A percentile compares a stretch with the other conserved stretches of the same genome.
Conservation (phyloP, 2,797 vertebrate species). For the Pelochelys cantorii region DNA sequence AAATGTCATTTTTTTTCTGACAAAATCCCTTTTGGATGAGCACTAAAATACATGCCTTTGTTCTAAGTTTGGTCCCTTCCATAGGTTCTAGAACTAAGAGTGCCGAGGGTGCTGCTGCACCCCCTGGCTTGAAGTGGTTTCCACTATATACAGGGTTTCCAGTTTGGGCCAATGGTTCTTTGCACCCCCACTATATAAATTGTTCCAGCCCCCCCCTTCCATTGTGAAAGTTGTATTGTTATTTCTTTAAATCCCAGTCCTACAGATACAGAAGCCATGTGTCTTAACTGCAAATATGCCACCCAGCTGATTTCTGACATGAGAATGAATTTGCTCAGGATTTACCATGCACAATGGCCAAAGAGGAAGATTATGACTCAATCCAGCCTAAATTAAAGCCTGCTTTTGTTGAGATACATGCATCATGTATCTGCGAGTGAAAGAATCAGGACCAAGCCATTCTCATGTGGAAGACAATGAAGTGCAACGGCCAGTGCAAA, state of each 20-base stretch:
- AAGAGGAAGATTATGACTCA: not conserved
- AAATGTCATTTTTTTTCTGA: not conserved
- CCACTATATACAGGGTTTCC: no score
- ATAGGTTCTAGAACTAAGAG: no score
- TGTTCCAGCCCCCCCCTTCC: not conserved
- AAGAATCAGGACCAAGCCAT: not conserved
- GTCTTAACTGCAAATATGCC: not conserved
- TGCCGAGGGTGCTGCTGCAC: no score
- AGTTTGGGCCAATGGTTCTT: no score
- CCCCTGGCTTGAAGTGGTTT: no score
- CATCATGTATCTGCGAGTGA: not conserved
- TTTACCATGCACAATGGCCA: not conserved
- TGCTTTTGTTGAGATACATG: fast-evolving
- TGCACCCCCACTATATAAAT: no score
- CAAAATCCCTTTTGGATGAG: not conserved
- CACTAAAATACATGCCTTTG: not conserved
- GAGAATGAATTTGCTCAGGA: not conserved
- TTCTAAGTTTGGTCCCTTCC: not conserved
- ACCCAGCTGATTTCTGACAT: not conserved
- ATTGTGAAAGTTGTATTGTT: not conserved
- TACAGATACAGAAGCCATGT: not conserved
- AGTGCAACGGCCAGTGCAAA: not conserved
- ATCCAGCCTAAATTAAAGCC: not conserved
- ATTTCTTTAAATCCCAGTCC: not conserved
- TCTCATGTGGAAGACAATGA: not conserved